A percentile compares a stretch with the other conserved stretches of the same genome.
Conservation (phyloP, 2,888 invertebrate genomes). For the Noctua janthina region DNA sequence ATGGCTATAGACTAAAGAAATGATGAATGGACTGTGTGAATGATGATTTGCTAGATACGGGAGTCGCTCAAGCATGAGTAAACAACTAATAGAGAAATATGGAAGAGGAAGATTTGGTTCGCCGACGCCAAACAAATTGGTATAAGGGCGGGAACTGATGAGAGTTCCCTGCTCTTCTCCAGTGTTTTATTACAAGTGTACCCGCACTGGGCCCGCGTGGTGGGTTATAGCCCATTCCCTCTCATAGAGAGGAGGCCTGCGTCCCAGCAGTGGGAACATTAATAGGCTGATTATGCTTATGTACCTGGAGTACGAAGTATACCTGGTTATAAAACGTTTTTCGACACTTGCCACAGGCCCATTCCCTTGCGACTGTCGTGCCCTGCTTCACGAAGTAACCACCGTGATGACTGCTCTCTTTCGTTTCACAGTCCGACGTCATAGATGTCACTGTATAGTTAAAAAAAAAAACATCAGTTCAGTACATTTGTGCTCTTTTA, state of each 20-base stretch:
- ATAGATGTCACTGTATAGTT: slow-evolving; percentile 37
- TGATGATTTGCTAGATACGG: not conserved
- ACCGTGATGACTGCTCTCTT: slow-evolving; percentile 48
- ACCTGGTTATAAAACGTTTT: slow-evolving; percentile 68
- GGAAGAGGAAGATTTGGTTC: not conserved
- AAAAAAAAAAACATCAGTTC: not conserved
- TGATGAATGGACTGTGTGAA: not conserved
- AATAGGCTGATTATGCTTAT: too few species aligned
- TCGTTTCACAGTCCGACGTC: slow-evolving; percentile 41
- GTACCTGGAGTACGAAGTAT: not conserved
- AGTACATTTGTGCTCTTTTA: not conserved
- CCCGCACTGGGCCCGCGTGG: too few species aligned
- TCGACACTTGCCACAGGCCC: slow-evolving; percentile 72
- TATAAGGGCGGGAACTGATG: not conserved
- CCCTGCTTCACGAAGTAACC: slow-evolving; percentile 57
- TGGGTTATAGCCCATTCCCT: too few species aligned
- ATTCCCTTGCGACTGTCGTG: slow-evolving; percentile 61
- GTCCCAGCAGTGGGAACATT: too few species aligned
- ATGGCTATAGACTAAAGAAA: not conserved
- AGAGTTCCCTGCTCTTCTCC: not conserved
- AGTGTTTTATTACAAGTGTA: not conserved
- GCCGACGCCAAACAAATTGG: not conserved
- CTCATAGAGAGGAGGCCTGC: too few species aligned
- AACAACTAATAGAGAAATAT: not conserved
- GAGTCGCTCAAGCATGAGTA: not conserved